Base-by-base conservation (phyloP, 2,113 vertebrate genomes). In the Sebastes schlegelii region DNA sequence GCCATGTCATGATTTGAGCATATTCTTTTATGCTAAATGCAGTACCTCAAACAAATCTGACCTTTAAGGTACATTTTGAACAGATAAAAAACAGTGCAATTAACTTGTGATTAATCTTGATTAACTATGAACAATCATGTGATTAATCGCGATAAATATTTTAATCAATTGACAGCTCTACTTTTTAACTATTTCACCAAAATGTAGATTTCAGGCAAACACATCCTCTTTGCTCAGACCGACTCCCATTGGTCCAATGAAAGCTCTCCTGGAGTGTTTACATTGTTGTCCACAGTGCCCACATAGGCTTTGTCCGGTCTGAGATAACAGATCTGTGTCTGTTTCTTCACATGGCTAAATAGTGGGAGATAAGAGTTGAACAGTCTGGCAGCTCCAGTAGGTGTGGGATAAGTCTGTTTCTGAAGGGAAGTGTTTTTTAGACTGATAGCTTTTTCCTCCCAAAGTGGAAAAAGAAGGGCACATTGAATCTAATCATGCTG, bases 401-500 rank as follows among this genome's bases (percentile, higher is more conserved):
- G 81, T 85, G 90, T 83, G 85, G 91, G 87, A 94, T 88, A 77
- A 64, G 83, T 69, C 55, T 80, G 86, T 90, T 89, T 89, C 84
- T 64, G 77, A 80, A 89, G 77, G 89, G 80, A 93, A 90, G 91
- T 88, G 89, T 91, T 94, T 93, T 92, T 66, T 23, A 61, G 77
- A 48, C 86, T 49, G 90, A 94, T 88, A 92, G 82, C 67, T 12
- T 58, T 60, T 71, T 52, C 26, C 60, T 82, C 49, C 58, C 73
- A 72, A 61, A 61, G 63, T 48, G 82, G 86, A 91, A 93, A 93
- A 87, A 65, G 55, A 74, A 84, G 54, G 42, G 66, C 70, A 89
- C 86, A 93, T 79, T 82, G 23, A 86, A 92, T 90, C 86, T 91
- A 92, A 91, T 93, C 91, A 26, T 5, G 8, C 85, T 80, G 87